Evolutionary conservation across 2,113 vertebrate genomes (phyloP), one percentile per base, ranked within the genome.

Genomic region (Rhombomys opimus): DNA sequence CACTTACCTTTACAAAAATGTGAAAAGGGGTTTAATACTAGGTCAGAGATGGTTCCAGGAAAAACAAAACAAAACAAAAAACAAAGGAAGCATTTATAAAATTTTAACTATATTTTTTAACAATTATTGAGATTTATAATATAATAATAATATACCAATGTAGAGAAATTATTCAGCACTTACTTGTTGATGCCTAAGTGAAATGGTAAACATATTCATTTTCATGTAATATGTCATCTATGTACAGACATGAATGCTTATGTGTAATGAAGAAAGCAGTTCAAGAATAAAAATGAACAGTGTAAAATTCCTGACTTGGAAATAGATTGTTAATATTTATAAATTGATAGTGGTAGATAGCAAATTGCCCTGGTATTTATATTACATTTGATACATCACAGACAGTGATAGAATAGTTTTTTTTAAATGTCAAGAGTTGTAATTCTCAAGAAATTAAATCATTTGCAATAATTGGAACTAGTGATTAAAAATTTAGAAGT

Each of bases 331-430:
- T 89, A 84, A 84, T 90, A 70, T 67, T 88, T 95, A 91, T 86
- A 63, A 93, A 92, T 35, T 96, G 84, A 91, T 93, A 68, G 76
- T 59, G 27, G 41, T 72, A 20, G 63, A 50, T 63, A 75, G 65
- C 12, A 93, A 89, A 94, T 95, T 87, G 14, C 27, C 78, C 73
- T 76, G 15, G 13, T 94, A 91, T 94, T 95, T 91, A 76, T 85
- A 88, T 67, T 94, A 12, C 41, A 46, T n/a, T 84, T 65, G 78
- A 84, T 94, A 68, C 7, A 63, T 65, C 94, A 89, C 84, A 89
- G 95, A 89, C 52, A 77, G 23, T 35, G 30, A 82, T 54, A 35
- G 41, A 70, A 76, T 52, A n/a, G 67, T 38, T 95, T 94, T 88
- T 96, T 77, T 15, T 63, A 94, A 97, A 92, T 82, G 15, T 89